These are phyloP conservation scores for Scomber scombrus DNA, from an alignment of 2,113 vertebrate genomes.

Conservation along the genomic window DNA sequence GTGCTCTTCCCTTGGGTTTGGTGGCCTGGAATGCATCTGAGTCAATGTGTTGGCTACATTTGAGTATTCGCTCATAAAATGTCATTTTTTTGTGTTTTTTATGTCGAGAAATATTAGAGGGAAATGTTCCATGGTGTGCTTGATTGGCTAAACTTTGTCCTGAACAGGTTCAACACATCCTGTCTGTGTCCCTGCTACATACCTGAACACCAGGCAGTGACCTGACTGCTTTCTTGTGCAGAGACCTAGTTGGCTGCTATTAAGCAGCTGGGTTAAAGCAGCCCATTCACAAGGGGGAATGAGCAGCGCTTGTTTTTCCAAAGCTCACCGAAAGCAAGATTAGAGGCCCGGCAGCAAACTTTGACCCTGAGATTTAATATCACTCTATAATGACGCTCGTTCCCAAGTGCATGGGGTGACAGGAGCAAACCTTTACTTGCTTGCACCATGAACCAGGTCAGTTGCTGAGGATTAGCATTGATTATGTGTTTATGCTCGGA, in stretches of 20 bases:
- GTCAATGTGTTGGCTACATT: background rate
- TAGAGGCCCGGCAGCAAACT: slow-evolving; percentile 70
- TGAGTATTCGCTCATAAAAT: background rate
- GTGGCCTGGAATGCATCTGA: background rate
- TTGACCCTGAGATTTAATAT: slow-evolving; percentile 71
- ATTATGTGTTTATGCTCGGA: slow-evolving; percentile 35
- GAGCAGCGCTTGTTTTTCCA: slow-evolving; percentile 59
- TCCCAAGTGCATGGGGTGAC: slow-evolving; percentile 55
- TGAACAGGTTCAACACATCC: background rate
- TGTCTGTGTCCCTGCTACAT: slow-evolving; percentile 21
- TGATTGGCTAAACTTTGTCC: background rate
- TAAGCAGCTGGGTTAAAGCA: slow-evolving; percentile 51
- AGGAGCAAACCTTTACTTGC: slow-evolving; percentile 52
- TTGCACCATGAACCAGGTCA: slow-evolving; percentile 56
- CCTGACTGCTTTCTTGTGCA: slow-evolving; percentile 27
- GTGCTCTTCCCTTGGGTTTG: background rate
- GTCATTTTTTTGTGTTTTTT: background rate
- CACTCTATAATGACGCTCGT: slow-evolving; percentile 16
- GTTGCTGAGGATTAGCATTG: slow-evolving; percentile 46
- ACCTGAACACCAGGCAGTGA: slow-evolving; percentile 43
- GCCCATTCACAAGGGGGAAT: slow-evolving; percentile 55
- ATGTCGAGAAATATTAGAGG: background rate
- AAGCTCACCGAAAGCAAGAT: slow-evolving; percentile 66
- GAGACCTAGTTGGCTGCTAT: slow-evolving; percentile 55
- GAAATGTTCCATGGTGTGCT: background rate